Percentiles rank a stretch among this genome's conserved stretches.
phyloP scores from a whole-genome alignment of 2,113 vertebrate species.

The mouse (Mus musculus) region GRCm39 chr16:91090501-91091000 shows the following conservation, averaged over 20 bases:
- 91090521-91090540: neutral
- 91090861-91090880: neutral
- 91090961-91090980: no score
- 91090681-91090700: no score
- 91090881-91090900: neutral
- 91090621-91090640: neutral
- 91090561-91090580: neutral
- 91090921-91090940: neutral
- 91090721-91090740: no score
- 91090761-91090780: no score
- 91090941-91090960: neutral
- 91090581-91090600: neutral
- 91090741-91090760: no score
- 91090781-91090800: no score
- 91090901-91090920: neutral
- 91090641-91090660: no score
- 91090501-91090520: neutral
- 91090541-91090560: neutral
- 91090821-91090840: no score
- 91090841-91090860: neutral
- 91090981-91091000: no score
- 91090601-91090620: neutral
- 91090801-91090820: no score
- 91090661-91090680: neutral
- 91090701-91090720: neutral